Conservation (phyloP, 2,888 invertebrate genomes). For the Lypha dubia region DNA sequence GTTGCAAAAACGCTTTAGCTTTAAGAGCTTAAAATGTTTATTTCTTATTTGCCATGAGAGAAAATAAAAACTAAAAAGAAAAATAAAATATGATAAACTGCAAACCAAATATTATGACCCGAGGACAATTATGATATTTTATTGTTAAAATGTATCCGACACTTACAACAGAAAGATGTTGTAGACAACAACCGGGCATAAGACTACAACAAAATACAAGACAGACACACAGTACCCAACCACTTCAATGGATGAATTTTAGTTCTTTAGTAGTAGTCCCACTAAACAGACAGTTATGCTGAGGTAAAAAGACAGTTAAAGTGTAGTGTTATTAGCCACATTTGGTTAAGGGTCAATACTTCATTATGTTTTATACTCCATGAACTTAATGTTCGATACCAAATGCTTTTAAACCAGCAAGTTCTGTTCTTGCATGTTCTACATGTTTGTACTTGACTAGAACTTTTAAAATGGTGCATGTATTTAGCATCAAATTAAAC, state of each 20-base stretch:
- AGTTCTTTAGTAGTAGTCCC: slow-evolving; percentile 39
- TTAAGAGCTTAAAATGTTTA: slow-evolving; percentile 48
- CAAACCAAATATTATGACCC: slow-evolving; percentile 82
- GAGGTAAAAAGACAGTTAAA: slow-evolving; percentile 67
- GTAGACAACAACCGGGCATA: slow-evolving; percentile 42
- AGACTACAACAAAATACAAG: slow-evolving; percentile 4
- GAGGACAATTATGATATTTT: slow-evolving; percentile 83
- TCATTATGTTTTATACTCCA: not conserved
- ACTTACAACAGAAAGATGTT: slow-evolving; percentile 70
- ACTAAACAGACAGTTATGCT: slow-evolving; percentile 65
- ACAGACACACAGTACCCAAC: slow-evolving; percentile 59
- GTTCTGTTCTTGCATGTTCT: not conserved
- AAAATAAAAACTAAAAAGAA: slow-evolving; percentile 7
- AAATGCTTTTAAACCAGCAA: slow-evolving; percentile 1
- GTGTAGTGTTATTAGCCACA: slow-evolving; percentile 69
- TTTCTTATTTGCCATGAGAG: slow-evolving; percentile 2
- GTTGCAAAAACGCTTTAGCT: slow-evolving; percentile 51
- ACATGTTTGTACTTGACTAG: slow-evolving; percentile 14
- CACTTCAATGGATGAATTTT: slow-evolving; percentile 31
- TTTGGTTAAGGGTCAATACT: slow-evolving; percentile 65
- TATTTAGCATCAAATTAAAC: slow-evolving; percentile 66
- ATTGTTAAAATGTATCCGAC: slow-evolving; percentile 82
- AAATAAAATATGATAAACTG: slow-evolving; percentile 70
- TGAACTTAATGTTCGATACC: not conserved
- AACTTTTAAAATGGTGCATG: slow-evolving; percentile 17